Evolutionary conservation across 2,888 invertebrate genomes (phyloP), one percentile per base, ranked within the genome.

Genomic region (Emesis castigata): DNA sequence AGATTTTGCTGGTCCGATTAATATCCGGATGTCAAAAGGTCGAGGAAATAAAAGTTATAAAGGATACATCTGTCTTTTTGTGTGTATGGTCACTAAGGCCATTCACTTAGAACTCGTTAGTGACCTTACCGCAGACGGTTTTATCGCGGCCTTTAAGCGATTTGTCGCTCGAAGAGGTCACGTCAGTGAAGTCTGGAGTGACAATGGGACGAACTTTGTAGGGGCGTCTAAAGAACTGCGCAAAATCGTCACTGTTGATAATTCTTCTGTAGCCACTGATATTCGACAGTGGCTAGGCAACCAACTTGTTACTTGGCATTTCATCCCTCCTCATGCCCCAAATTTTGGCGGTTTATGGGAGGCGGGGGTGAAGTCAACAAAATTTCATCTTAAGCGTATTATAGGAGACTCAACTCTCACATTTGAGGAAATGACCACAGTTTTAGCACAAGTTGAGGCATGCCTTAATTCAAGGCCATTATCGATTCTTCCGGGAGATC

Each of bases 281-380:
- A 44, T 44, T 44, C 44, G 44, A 11, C 14, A 44, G n/a, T 44
- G 44, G 44, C n/a, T 44, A n/a, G 44, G 44, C 1, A 44, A 1
- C 5, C 44, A 44, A 44, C 11, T n/a, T 44, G 44, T 44, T 14
- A 44, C 44, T 44, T 84, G 82, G 83, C 79, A 83, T 61, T 86
- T 81, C 22, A 86, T 85, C 20, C 85, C 86, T 20, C 80, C 86
- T 9, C 77, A 69, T 9, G 68, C 75, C 22, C 85, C 83, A 11
- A 81, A 85, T 58, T 85, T 83, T 66, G 84, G 85, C 1, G 82
- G 86, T 16, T 44, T 85, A 6, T 87, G 86, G 87, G 87, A 87
- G 66, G 80, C 84, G 5, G 85, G 82, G 2, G 74, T 88, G 3
- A 79, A 70, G 7, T 83, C 74, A 7, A 64, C 69, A 1, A 85